Base-by-base conservation (phyloP, 35 echinoderm and acorn worm genomes). In the Ophioderma brevispina region DNA sequence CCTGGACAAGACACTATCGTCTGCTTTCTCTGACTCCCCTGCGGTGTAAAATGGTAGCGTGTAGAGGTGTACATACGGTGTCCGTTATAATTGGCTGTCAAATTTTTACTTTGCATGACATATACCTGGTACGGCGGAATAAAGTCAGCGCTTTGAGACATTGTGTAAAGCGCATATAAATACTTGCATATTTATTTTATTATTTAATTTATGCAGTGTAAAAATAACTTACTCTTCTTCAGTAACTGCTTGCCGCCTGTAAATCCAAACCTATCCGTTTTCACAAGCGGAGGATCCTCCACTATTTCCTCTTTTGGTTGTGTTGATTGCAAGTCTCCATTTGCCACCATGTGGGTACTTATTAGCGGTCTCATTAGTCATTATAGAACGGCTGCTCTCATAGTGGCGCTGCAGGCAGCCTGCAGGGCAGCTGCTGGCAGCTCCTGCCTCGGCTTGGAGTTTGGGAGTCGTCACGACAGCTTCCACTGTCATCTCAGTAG, bases 221-320 rank as follows among this genome's bases (percentile, higher is more conserved):
- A n/a, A n/a, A n/a, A n/a, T n/a, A n/a, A 90, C 92, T 90, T 87
- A 94, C 92, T 77, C 82, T 38, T 87, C 88, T 76, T 86, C 86
- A 13, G 88, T 91, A 38, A 95, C 85, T 95, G 93, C 41, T 87
- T 88, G 31, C 93, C 93, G 1, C 93, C 93, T 19, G 80, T 87
- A 83, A 95, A 95, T 82, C 93, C 93, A 84, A 81, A 95, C 36
- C 93, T 64, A 84, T 95, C 93, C 0, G 89, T 84, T 25, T 70
- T 34, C 11, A 63, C 49, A 36, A 80, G 17, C 34, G 78, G 34
- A 40, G 78, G 78, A 33, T 80, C 78, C 17, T 63, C 84, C 37
- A 55, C 63, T 35, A 78, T 35, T 10, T 75, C 32, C n/a, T 94
- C 93, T 80, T 94, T 90, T 37, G 82, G 84, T 50, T 83, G 77